phyloP scores from a whole-genome alignment of 2,113 vertebrate genomes.

The Lagenorhynchus albirostris region DNA sequence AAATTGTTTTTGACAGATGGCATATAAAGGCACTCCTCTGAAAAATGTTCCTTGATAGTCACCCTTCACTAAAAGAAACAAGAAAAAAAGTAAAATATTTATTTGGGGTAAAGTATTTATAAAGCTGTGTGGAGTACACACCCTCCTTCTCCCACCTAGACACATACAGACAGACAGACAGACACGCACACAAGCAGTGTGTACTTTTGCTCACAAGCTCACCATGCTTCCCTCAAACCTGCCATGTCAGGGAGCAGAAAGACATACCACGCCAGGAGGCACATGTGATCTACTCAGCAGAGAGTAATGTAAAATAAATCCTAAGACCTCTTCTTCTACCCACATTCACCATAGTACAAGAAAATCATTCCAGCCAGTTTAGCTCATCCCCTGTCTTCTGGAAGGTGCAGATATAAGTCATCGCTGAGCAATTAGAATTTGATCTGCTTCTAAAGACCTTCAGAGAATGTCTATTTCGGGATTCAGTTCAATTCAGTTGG shows the following conservation, averaged over 20 bases:
- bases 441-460: background rate
- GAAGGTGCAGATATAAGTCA: background rate
- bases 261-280: background rate
- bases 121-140: background rate
- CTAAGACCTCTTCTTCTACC: background rate
- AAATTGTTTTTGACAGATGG: slow-evolving; percentile 6
- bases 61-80: background rate
- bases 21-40: background rate
- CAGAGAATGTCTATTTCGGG: background rate
- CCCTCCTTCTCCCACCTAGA: background rate
- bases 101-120: background rate
- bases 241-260: background rate
- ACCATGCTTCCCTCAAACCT: background rate
- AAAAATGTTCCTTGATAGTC: background rate
- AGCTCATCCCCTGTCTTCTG: background rate
- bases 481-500: background rate
- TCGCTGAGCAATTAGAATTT: background rate
- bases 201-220: background rate
- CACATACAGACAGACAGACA: background rate
- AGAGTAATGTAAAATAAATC: background rate
- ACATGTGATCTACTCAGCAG: background rate
- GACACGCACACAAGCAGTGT: background rate
- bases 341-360: background rate
- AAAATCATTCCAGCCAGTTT: background rate
- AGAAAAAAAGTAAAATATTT: background rate